Evolutionary conservation across 2,113 vertebrate species (phyloP), one percentile per base, ranked within the genome.

Genomic region (Melanostigma gelatinosum): DNA sequence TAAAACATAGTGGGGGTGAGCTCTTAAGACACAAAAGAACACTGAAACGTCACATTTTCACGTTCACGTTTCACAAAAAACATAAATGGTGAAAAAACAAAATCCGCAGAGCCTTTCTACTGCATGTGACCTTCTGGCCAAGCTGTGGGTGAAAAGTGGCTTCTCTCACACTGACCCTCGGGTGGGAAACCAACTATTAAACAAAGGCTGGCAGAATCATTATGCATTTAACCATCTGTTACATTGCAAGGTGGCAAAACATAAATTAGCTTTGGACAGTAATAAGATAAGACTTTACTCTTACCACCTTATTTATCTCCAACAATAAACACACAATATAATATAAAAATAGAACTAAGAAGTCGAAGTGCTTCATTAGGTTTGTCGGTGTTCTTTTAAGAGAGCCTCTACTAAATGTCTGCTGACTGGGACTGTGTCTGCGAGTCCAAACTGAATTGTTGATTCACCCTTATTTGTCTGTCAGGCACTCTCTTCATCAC

Each of bases 381-480:
- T 20, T 4, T 22, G 40, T 55, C 50, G 9, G 15, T 40, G 46
- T 63, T 42, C 7, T 40, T 76, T 46, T 57, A 2, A 34, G 24
- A 52, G 34, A 66, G 32, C 29, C 22, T 62, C 34, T 40, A 22
- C 10, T 62, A 0, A 24, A 62, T 15, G 15, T 72, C 32, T 78
- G 68, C 50, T 73, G 67, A 85, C 68, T 72, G 22, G 0, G 0
- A 54, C 46, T 36, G 29, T 20, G 29, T 38, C 9, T 60, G 65
- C 54, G 0, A 74, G 40, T 57, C 32, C 57, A 82, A 84, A 66
- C 22, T 16, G 12, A n/a, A 75, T 7, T 66, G 82, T 77, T 77
- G 79, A 64, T 70, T 76, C 40, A 9, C 74, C 74, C 77, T 72
- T 75, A 80, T 88, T 73, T 77, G 82, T 66, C 55, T 48, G 50